Conservation (phyloP, 2,797 vertebrate genomes). For the Syngnathus acus region DNA sequence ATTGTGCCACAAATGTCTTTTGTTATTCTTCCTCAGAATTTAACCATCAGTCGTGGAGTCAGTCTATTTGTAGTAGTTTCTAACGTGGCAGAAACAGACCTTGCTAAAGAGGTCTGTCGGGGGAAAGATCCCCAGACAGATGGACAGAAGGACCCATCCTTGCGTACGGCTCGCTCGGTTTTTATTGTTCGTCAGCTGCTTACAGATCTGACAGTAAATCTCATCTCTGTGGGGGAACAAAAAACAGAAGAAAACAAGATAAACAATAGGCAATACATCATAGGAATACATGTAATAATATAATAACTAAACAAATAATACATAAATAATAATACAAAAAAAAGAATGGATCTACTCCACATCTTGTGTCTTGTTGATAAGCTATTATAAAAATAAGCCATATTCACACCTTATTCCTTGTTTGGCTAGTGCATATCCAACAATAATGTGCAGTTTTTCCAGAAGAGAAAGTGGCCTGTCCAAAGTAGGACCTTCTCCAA, state of each 20-base stretch:
- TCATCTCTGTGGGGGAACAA: slow-evolving; percentile 76
- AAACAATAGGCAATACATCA: too few relatives aligned
- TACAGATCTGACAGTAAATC: slow-evolving; percentile 97
- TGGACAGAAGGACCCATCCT: slow-evolving; percentile 87
- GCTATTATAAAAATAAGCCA: too few relatives aligned
- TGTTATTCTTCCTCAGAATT: too few relatives aligned
- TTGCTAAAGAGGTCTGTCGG: slow-evolving; percentile 78
- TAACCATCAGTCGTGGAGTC: too few relatives aligned
- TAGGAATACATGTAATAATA: too few relatives aligned
- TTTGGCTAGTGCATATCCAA: slow-evolving; percentile 76
- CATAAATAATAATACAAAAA: neutral
- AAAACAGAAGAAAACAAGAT: neutral
- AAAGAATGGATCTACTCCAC: neutral
- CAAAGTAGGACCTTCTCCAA: slow-evolving; percentile 69
- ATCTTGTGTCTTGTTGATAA: neutral
- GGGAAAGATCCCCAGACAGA: slow-evolving; percentile 88
- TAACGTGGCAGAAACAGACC: slow-evolving; percentile 53
- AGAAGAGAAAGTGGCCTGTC: slow-evolving; percentile 78
- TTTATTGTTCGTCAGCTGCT: slow-evolving; percentile 83
- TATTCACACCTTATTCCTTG: slow-evolving; percentile 75
- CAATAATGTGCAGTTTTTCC: slow-evolving; percentile 88
- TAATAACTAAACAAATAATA: neutral
- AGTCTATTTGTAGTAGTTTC: too few relatives aligned
- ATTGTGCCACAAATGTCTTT: neutral
- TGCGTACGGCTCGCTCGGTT: slow-evolving; percentile 69